These are phyloP conservation scores for Lophotis ruficrista DNA, from an alignment of 2,113 vertebrate genomes.

Conservation along the genomic window DNA sequence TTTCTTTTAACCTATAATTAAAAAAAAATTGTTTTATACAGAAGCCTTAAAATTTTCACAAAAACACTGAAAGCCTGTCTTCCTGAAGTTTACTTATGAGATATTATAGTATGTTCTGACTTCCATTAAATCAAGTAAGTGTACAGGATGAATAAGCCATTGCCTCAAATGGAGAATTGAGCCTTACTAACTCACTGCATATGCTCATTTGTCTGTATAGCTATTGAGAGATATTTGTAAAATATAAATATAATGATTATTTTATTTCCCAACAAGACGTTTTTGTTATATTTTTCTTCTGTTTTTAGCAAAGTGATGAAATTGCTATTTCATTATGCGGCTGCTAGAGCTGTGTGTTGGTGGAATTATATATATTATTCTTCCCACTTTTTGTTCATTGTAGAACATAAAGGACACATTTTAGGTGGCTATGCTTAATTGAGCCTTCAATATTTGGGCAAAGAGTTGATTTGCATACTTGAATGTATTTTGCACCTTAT, in stretches of 20 bases:
- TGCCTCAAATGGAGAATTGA: background rate
- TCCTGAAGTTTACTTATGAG: background rate
- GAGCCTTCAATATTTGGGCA: background rate
- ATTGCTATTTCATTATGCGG: background rate
- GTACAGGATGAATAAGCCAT: background rate
- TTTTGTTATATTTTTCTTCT: background rate
- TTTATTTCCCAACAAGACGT: background rate
- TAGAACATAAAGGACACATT: background rate
- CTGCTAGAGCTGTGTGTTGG: background rate
- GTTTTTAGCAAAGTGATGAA: background rate
- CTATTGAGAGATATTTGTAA: background rate
- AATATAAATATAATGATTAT: background rate
- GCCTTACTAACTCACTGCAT: background rate
- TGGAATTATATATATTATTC: background rate
- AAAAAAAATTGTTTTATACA: background rate
- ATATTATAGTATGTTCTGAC: background rate
- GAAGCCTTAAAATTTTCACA: background rate
- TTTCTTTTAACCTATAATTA: background rate
- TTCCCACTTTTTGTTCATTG: background rate
- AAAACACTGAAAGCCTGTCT: background rate
- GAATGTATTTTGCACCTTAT: slow-evolving; percentile 1
- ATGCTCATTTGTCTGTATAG: background rate
- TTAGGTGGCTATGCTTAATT: background rate
- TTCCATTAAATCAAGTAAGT: background rate
- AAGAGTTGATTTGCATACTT: slow-evolving; percentile 1